A percentile compares a stretch with the other conserved stretches of the same genome.
Evolutionary conservation across 2,113 vertebrate species (phyloP).

Genomic region (Dolichotis patagonum): DNA sequence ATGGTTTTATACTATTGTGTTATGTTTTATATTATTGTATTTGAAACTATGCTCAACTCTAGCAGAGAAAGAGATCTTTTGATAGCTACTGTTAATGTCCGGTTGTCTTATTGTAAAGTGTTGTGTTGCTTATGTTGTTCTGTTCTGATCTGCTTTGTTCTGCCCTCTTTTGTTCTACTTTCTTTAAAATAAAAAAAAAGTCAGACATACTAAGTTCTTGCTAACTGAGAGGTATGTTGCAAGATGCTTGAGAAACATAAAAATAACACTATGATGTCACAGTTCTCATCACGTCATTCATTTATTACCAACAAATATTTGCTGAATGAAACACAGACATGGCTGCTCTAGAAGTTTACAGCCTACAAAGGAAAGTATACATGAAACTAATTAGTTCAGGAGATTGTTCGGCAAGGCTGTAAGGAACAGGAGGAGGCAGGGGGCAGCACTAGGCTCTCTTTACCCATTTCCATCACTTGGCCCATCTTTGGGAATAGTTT

Average conservation of each 20-base stretch:
- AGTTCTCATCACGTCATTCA: slow-evolving; percentile 41
- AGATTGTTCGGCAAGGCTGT: not conserved
- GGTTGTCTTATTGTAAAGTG: too few species aligned
- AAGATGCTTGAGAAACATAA: not conserved
- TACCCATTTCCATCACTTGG: not conserved
- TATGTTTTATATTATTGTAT: too few species aligned
- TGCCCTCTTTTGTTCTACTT: too few species aligned
- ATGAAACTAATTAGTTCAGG: not conserved
- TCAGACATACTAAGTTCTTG: not conserved
- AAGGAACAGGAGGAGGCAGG: not conserved
- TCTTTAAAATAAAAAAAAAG: too few species aligned
- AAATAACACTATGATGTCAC: not conserved
- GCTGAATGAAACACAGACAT: not conserved
- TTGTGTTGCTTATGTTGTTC: too few species aligned
- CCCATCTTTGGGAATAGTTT: not conserved
- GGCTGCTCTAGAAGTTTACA: not conserved
- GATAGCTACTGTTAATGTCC: too few species aligned
- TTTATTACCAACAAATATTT: slow-evolving; percentile 3
- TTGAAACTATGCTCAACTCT: too few species aligned
- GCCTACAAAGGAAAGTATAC: not conserved
- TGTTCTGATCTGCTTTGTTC: too few species aligned
- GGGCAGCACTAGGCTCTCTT: not conserved
- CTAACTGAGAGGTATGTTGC: not conserved
- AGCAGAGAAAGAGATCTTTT: too few species aligned
- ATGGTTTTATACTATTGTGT: too few species aligned